phyloP scores from a whole-genome alignment of 2,888 invertebrate species.

The Junonia oenone region DNA sequence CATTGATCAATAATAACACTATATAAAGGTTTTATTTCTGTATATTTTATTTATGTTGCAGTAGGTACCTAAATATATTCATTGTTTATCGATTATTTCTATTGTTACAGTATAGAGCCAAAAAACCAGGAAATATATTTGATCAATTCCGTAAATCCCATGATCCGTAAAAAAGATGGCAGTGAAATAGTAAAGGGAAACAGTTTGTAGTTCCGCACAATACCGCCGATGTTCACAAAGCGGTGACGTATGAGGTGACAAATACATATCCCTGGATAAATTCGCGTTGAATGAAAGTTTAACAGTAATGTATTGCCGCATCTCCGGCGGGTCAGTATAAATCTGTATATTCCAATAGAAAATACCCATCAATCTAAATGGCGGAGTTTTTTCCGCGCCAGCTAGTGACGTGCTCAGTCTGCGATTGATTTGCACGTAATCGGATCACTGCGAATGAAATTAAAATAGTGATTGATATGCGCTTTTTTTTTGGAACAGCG shows the following conservation, averaged over 20 bases:
- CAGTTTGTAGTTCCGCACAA: background rate
- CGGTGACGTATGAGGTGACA: constrained; percentile 37
- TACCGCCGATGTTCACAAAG: background rate
- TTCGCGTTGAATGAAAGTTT: constrained; percentile 38
- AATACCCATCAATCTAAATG: constrained; percentile 33
- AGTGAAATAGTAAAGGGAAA: background rate
- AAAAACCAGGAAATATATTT: too few species aligned
- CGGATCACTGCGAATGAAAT: constrained; percentile 15
- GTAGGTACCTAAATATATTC: too few species aligned
- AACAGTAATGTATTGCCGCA: constrained; percentile 29
- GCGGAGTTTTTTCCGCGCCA: constrained; percentile 28
- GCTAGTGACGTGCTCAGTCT: constrained; percentile 13
- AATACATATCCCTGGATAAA: constrained; percentile 44
- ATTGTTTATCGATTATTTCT: too few species aligned
- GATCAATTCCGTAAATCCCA: background rate
- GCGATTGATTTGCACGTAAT: constrained; percentile 21
- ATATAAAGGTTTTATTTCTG: too few species aligned
- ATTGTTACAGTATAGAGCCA: too few species aligned
- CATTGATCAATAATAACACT: too few species aligned
- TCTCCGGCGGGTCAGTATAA: constrained; percentile 30
- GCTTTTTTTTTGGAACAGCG: background rate
- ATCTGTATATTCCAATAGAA: constrained; percentile 34
- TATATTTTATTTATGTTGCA: too few species aligned
- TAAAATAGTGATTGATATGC: constrained; percentile 11
- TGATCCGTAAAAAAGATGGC: background rate